Evolutionary conservation across 2,888 invertebrate genomes (phyloP).

Genomic region (Lithophane semibrunnea): DNA sequence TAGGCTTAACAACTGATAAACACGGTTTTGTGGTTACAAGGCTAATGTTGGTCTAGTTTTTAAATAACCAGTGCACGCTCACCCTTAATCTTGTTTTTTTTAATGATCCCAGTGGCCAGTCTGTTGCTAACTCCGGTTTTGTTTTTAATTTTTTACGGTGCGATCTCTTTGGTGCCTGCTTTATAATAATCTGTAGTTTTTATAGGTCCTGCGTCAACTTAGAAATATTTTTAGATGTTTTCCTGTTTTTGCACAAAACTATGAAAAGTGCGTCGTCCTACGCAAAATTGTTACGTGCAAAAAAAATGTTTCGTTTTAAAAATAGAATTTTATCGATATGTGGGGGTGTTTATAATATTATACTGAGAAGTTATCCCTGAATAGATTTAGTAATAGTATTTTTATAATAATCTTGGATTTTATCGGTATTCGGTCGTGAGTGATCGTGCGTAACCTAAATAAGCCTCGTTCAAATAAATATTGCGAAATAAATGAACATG

Average conservation of each 20-base stretch:
- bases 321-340: constrained; percentile 51
- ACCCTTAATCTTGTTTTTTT: constrained; percentile 63
- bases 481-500: constrained; percentile 19
- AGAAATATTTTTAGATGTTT: constrained; percentile 33
- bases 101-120: constrained; percentile 69
- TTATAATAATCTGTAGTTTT: constrained; percentile 53
- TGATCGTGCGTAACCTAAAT: constrained; percentile 52
- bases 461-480: constrained; percentile 24
- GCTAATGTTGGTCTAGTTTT: constrained; percentile 12
- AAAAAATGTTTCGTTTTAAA: constrained; percentile 18
- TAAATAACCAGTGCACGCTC: constrained; percentile 30
- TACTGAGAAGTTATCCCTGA: constrained; percentile 3
- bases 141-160: constrained; percentile 69
- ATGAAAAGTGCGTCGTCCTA: constrained; percentile 45
- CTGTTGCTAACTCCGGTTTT: constrained; percentile 76
- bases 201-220: constrained; percentile 57
- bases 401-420: constrained; percentile 38
- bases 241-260: constrained; percentile 31
- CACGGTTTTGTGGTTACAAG: too few relatives aligned
- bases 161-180: constrained; percentile 60
- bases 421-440: constrained; percentile 54
- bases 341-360: constrained; percentile 1
- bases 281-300: constrained; percentile 1
- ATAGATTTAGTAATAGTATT: constrained; percentile 18
- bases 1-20: too few relatives aligned